Base-by-base conservation (phyloP, 2,797 vertebrate species). In the Emys orbicularis region DNA sequence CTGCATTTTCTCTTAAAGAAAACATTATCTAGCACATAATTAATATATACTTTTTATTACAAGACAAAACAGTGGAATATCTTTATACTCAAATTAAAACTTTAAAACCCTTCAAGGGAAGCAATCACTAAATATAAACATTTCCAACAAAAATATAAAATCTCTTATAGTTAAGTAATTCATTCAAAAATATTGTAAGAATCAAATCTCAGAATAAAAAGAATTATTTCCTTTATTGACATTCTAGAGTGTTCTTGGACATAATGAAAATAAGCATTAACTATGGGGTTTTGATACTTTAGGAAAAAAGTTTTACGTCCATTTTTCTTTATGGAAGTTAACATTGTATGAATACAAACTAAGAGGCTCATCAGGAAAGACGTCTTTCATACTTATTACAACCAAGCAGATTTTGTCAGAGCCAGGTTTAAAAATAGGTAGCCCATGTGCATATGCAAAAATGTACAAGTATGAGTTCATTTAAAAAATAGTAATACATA, bases 11-110 rank as follows among this genome's bases (percentile, higher is more conserved):
- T 2, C 61, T 94, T 83, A 84, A 88, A 91, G 89, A 91, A 2
- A 13, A 90, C 9, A 84, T 37, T 0, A 90, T 86, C 87, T 84
- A 86, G 21, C 59, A 91, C 1, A 74, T 49, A 89, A 87, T 3
- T 5, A 3, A 74, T 31, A 1, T 92, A 81, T 87, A 91, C 87
- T 95, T 95, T 96, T 95, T 95, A 91, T 92, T 94, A 90, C 7
- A 87, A 94, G 85, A 88, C 4, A 68, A 93, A 93, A 65, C 79
- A 90, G 49, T 80, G 87, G 37, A 6, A 87, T 23, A 16, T 74
- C 84, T 94, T 90, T 37, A 89, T 52, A 85, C 41, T 89, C 23
- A 19, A 86, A 47, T 54, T 21, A 13, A 83, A 82, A 37, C 83
- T 59, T 68, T 21, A 72, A 41, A 77, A 59, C 91, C 12, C 29